Evolutionary conservation across 2,888 invertebrate species (phyloP).

Genomic region (Marasmarcha lunaedactyla): DNA sequence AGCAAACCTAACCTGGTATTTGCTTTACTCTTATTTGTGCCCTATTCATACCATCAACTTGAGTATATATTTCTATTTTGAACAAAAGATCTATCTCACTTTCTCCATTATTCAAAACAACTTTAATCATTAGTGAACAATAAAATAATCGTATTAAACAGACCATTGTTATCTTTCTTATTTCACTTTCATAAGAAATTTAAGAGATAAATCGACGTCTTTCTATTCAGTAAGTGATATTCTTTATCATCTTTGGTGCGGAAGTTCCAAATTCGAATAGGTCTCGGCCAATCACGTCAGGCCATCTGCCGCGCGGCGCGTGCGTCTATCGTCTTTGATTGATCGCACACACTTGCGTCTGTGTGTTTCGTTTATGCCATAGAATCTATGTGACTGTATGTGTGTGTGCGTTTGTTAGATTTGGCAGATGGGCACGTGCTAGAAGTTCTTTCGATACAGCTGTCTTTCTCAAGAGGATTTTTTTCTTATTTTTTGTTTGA

Average conservation of each 20-base stretch:
- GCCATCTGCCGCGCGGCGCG: constrained; percentile 62
- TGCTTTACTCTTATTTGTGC: no score
- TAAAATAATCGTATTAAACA: no score
- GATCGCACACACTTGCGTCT: constrained; percentile 27
- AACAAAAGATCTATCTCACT: no score
- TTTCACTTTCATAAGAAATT: constrained; percentile 22
- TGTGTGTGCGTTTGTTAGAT: constrained; percentile 53
- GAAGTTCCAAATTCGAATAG: constrained; percentile 54
- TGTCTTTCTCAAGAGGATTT: constrained; percentile 51
- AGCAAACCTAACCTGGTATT: no score
- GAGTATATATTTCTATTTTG: no score
- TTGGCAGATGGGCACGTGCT: constrained; percentile 70
- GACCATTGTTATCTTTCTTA: constrained; percentile 23
- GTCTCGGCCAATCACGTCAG: constrained; percentile 46
- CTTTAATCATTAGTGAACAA: no score
- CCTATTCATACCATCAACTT: no score
- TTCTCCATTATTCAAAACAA: no score
- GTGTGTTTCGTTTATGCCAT: constrained; percentile 41
- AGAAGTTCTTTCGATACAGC: constrained; percentile 56
- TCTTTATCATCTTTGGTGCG: constrained; percentile 57
- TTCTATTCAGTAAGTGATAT: constrained; percentile 36
- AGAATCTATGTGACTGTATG: constrained; percentile 24
- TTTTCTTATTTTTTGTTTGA: constrained; percentile 36
- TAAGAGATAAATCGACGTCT: constrained; percentile 23
- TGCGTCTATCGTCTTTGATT: constrained; percentile 51